A percentile compares a stretch with the other conserved stretches of the same genome.
Conservation (phyloP, 1,140 invertebrate genomes). For the Neodiprion fabricii region DNA sequence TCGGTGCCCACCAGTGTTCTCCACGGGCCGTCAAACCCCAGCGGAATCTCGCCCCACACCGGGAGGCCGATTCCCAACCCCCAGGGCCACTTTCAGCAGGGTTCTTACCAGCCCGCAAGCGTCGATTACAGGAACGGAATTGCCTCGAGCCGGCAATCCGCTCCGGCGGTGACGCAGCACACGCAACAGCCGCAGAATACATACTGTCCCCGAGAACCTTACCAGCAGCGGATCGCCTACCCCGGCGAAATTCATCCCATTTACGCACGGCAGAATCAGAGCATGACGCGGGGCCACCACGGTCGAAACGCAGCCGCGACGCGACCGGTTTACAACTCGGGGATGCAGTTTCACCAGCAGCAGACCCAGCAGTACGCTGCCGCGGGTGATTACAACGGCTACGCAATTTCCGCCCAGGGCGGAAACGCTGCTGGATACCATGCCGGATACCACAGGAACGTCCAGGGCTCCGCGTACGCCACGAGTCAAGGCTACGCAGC, state of each 20-base stretch:
- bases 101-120: slow-evolving; percentile 44
- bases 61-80: slow-evolving; percentile 32
- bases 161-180: slow-evolving; percentile 41
- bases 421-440: slow-evolving; percentile 8
- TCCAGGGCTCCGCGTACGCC: slow-evolving; percentile 44
- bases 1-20: slow-evolving; percentile 40
- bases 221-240: slow-evolving; percentile 50
- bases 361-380: slow-evolving; percentile 52
- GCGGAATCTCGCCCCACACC: slow-evolving; percentile 47
- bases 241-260: slow-evolving; percentile 64
- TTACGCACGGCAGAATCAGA: slow-evolving; percentile 57
- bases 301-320: slow-evolving; percentile 31
- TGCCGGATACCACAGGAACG: slow-evolving; percentile 29
- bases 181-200: slow-evolving; percentile 43
- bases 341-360: slow-evolving; percentile 52
- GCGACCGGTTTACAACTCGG: slow-evolving; percentile 49
- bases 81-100: slow-evolving; percentile 47
- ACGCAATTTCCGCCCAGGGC: slow-evolving; percentile 34
- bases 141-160: slow-evolving; percentile 36
- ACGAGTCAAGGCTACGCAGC: slow-evolving; percentile 44
- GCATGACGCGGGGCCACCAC: slow-evolving; percentile 39
- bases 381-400: slow-evolving; percentile 56
- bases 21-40: slow-evolving; percentile 39
- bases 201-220: slow-evolving; percentile 51
- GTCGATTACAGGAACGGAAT: slow-evolving; percentile 57